Evolutionary conservation across 2,797 vertebrate genomes (phyloP).

Genomic region (Ispidina lecontei): DNA sequence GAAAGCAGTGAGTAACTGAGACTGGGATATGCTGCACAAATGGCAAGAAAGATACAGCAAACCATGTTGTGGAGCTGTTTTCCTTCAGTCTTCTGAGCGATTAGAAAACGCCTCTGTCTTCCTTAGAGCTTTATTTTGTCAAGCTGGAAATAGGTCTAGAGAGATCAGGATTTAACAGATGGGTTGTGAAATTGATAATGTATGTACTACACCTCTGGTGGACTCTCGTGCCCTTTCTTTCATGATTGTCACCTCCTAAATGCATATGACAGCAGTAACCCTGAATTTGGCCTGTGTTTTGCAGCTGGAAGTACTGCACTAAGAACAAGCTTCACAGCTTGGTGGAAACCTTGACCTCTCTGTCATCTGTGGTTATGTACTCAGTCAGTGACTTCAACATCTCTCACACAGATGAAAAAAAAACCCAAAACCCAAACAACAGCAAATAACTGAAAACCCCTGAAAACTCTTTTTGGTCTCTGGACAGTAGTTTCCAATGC

Average conservation of each 20-base stretch:
- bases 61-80: neutral
- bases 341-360: neutral
- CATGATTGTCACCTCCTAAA: slow-evolving; percentile 38
- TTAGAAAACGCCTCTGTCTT: neutral
- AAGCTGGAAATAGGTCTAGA: neutral
- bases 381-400: neutral
- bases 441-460: neutral
- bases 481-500: neutral
- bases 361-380: neutral
- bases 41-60: neutral
- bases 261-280: slow-evolving; percentile 25
- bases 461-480: neutral
- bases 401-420: neutral
- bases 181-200: slow-evolving; percentile 22
- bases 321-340: slow-evolving; percentile 31
- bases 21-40: neutral
- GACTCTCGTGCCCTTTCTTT: slow-evolving; percentile 13
- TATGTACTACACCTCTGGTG: neutral
- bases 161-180: slow-evolving; percentile 17
- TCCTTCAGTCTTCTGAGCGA: neutral
- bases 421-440: too few relatives aligned
- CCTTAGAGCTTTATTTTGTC: neutral
- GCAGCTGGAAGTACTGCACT: slow-evolving; percentile 38
- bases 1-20: neutral
- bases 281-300: slow-evolving; percentile 12